Evolutionary conservation across 2,113 vertebrate genomes (phyloP).

Genomic region (Rhegmatorhina hoffmannsi): DNA sequence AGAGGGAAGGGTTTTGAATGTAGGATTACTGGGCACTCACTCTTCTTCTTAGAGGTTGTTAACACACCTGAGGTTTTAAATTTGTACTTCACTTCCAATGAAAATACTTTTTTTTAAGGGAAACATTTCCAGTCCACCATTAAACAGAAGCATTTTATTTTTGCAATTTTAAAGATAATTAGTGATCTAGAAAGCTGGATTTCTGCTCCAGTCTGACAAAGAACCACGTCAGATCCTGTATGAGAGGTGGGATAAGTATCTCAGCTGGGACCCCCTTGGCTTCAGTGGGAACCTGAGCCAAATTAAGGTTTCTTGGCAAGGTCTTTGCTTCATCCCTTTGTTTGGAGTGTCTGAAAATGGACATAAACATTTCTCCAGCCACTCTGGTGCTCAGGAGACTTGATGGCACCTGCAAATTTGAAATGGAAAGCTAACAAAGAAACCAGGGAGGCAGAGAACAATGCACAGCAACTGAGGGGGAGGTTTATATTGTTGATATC

Average conservation of each 20-base stretch:
- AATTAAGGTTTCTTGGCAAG: neutral
- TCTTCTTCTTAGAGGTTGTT: neutral
- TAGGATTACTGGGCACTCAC: neutral
- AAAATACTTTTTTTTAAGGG: neutral
- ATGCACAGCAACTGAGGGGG: neutral
- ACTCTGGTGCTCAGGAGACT: neutral
- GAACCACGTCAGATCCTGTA: neutral
- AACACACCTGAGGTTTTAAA: neutral
- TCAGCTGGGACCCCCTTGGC: neutral
- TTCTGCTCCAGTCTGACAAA: neutral
- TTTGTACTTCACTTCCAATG: neutral
- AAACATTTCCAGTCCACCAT: neutral
- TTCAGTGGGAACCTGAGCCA: neutral
- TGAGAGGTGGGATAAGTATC: neutral
- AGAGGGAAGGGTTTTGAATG: neutral
- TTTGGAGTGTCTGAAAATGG: neutral
- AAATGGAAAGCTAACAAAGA: neutral
- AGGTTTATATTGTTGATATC: neutral
- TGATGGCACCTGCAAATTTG: neutral
- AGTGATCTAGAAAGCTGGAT: neutral
- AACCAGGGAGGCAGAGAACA: slow-evolving; percentile 8
- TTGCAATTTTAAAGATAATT: neutral
- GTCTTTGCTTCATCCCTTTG: neutral
- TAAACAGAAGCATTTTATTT: neutral
- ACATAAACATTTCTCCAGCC: neutral